Conservation (phyloP, 2,113 vertebrate genomes). For the Colossoma macropomum region DNA sequence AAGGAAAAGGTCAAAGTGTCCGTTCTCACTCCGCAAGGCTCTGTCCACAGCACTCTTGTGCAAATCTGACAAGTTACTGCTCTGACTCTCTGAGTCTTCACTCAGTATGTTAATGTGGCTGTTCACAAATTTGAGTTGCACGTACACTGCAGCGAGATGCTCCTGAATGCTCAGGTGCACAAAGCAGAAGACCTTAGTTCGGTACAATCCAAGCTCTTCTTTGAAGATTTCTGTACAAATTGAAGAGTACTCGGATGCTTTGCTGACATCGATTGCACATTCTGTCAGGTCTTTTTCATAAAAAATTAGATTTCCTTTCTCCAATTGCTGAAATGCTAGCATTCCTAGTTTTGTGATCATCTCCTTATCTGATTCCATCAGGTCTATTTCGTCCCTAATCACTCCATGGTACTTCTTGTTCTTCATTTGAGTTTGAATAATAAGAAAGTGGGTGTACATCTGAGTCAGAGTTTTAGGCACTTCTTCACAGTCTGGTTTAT, state of each 20-base stretch:
- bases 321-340: slow-evolving; percentile 39
- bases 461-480: slow-evolving; percentile 45
- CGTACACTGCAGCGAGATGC: slow-evolving; percentile 40
- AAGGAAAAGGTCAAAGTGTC: slow-evolving; percentile 45
- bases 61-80: neutral
- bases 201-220: slow-evolving; percentile 42
- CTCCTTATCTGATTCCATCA: slow-evolving; percentile 6
- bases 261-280: slow-evolving; percentile 43
- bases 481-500: neutral
- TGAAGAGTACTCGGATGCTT: slow-evolving; percentile 40
- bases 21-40: slow-evolving; percentile 29
- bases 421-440: slow-evolving; percentile 44
- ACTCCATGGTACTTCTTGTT: slow-evolving; percentile 40
- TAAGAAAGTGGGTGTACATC: slow-evolving; percentile 46
- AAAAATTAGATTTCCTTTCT: slow-evolving; percentile 47
- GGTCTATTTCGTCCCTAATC: neutral
- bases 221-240: slow-evolving; percentile 49
- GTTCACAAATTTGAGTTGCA: slow-evolving; percentile 10
- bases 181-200: slow-evolving; percentile 43
- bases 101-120: neutral
- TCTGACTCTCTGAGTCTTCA: neutral
- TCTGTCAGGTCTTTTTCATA: slow-evolving; percentile 34
- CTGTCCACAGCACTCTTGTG: slow-evolving; percentile 47
- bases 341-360: slow-evolving; percentile 38
- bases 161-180: slow-evolving; percentile 52